Percentiles rank a stretch among this genome's conserved stretches.
phyloP scores from a whole-genome alignment of 2,113 vertebrate species.

The Zosterops pallidus region DNA sequence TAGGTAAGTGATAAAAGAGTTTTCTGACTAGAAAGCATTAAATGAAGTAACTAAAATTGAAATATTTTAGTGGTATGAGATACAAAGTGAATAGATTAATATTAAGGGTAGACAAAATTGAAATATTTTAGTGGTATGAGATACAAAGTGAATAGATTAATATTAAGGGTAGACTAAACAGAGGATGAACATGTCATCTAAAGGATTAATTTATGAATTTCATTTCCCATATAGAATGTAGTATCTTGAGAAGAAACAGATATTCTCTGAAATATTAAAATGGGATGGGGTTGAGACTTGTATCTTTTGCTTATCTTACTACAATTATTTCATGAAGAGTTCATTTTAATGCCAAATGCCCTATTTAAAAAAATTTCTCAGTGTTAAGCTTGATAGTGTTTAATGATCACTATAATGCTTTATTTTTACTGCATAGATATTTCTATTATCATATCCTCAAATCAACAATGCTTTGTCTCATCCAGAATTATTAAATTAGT shows the following conservation, averaged over 20 bases:
- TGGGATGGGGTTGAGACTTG: background rate
- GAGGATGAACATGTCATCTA: background rate
- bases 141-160: conserved; percentile 30
- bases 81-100: conserved; percentile 35
- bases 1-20: background rate
- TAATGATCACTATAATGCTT: background rate
- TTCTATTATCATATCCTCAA: background rate
- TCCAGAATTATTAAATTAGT: background rate
- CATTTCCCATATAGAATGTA: background rate
- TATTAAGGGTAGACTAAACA: conserved; percentile 5
- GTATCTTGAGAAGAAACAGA: background rate
- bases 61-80: background rate
- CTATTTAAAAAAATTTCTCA: background rate
- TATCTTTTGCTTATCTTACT: background rate
- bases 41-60: background rate
- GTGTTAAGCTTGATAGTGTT: background rate
- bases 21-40: conserved; percentile 30
- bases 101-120: background rate
- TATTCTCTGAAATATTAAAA: background rate
- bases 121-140: background rate
- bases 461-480: background rate
- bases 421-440: background rate
- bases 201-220: conserved; percentile 37
- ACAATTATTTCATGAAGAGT: background rate
- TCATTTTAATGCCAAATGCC: background rate